Percentiles rank a stretch among this genome's conserved stretches.
Conservation (phyloP, 2,797 vertebrate species). For the Aeoliscus strigatus region DNA sequence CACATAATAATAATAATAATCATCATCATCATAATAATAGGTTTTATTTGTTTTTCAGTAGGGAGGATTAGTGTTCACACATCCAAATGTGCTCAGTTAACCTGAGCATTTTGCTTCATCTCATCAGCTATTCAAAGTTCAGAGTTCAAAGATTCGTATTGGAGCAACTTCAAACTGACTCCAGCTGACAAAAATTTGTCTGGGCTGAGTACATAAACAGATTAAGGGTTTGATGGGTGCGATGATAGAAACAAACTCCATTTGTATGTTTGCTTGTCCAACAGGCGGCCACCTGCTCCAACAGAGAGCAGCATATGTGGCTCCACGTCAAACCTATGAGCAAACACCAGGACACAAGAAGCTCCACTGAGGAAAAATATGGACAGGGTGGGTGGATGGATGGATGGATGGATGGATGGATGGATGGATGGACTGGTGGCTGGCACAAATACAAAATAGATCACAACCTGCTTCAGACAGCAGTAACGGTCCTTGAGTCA, state of each 20-base stretch:
- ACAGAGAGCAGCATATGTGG: slow-evolving; percentile 71
- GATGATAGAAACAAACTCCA: slow-evolving; percentile 13
- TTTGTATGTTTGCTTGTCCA: slow-evolving; percentile 54
- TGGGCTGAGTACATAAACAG: slow-evolving; percentile 4
- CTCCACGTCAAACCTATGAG: slow-evolving; percentile 46
- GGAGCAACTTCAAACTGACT: too few relatives aligned
- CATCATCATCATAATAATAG: too few relatives aligned
- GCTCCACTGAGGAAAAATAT: slow-evolving; percentile 61
- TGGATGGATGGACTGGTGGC: slow-evolving; percentile 2
- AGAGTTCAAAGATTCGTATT: too few relatives aligned
- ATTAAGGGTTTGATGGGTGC: slow-evolving; percentile 7
- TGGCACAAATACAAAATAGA: too few relatives aligned
- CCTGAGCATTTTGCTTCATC: too few relatives aligned
- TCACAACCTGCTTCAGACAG: too few relatives aligned
- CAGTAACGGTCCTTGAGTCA: too few relatives aligned
- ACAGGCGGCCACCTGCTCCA: slow-evolving; percentile 74
- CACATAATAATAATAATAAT: too few relatives aligned
- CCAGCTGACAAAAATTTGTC: slow-evolving; percentile 2
- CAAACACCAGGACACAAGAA: slow-evolving; percentile 47
- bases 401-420: slow-evolving; percentile 1
- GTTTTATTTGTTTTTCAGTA: too few relatives aligned
- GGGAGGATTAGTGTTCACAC: too few relatives aligned
- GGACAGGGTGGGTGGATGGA: slow-evolving; percentile 37
- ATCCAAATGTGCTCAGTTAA: too few relatives aligned
- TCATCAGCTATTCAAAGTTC: too few relatives aligned